Conservation (phyloP, 1,140 invertebrate genomes). For the Penaeus vannamei region DNA sequence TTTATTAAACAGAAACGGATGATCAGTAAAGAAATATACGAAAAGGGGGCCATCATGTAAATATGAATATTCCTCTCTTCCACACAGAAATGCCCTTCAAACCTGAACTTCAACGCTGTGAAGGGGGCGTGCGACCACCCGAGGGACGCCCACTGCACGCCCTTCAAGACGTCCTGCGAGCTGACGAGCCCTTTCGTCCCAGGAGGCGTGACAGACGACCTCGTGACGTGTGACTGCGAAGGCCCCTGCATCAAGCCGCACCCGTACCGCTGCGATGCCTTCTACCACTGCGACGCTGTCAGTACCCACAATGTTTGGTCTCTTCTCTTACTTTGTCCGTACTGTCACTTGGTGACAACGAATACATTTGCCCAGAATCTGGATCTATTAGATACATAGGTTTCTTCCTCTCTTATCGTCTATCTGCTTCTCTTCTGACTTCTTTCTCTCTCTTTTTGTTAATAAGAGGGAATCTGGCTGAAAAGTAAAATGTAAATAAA, state of each 20-base stretch:
- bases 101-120: slow-evolving; percentile 44
- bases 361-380: too few relatives aligned
- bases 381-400: background rate
- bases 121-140: slow-evolving; percentile 46
- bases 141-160: slow-evolving; percentile 40
- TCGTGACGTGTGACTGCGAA: slow-evolving; percentile 53
- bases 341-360: too few relatives aligned
- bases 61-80: too few relatives aligned
- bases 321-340: too few relatives aligned
- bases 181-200: slow-evolving; percentile 21
- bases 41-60: too few relatives aligned
- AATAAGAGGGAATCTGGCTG: too few relatives aligned
- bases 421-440: background rate
- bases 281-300: slow-evolving; percentile 53
- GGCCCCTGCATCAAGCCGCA: slow-evolving; percentile 52
- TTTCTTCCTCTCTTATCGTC: background rate
- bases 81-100: slow-evolving; percentile 45
- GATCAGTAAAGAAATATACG: too few relatives aligned
- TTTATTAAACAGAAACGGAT: too few relatives aligned
- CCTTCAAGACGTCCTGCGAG: slow-evolving; percentile 43
- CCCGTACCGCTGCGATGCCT: slow-evolving; percentile 45
- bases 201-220: slow-evolving; percentile 26
- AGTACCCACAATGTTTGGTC: background rate
- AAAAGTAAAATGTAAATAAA: too few relatives aligned
- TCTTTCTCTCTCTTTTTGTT: background rate